Conservation (phyloP, 1,140 invertebrate species). For the Frieseomelitta varia region DNA sequence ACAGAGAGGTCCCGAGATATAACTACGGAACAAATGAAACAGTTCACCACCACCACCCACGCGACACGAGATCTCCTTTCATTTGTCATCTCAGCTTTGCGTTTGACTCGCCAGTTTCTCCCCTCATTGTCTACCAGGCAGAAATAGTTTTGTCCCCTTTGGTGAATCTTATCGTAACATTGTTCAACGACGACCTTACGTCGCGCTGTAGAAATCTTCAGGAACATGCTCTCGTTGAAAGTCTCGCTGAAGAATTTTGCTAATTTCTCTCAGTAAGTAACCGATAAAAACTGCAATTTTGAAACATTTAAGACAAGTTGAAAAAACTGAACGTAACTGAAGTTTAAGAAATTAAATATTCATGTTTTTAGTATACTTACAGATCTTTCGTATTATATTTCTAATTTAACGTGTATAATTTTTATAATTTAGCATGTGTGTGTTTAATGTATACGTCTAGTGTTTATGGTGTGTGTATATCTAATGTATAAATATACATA, state of each 20-base stretch:
- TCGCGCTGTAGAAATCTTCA: not conserved
- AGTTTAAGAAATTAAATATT: too few species aligned
- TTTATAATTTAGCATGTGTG: too few species aligned
- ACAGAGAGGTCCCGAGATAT: constrained; percentile 9
- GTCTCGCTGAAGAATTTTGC: too few species aligned
- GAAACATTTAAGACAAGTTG: too few species aligned
- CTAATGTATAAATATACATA: too few species aligned
- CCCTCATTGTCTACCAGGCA: constrained; percentile 68
- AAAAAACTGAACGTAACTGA: too few species aligned
- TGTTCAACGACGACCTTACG: not conserved
- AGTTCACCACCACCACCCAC: constrained; percentile 18
- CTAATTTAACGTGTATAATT: too few species aligned
- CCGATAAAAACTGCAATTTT: too few species aligned
- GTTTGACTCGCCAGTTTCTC: constrained; percentile 74
- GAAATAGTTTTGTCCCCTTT: constrained; percentile 72
- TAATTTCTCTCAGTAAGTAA: not conserved
- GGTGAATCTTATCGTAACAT: constrained; percentile 2
- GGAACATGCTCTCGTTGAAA: not conserved
- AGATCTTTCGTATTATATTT: too few species aligned
- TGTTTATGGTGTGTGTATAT: too few species aligned
- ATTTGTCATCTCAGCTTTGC: constrained; percentile 79
- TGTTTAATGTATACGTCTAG: too few species aligned
- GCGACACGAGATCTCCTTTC: constrained; percentile 70
- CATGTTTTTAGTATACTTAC: too few species aligned
- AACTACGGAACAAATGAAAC: constrained; percentile 67